Evolutionary conservation across 2,113 vertebrate species (phyloP), one percentile per base, ranked within the genome.

Genomic region (Festucalex cinctus): DNA sequence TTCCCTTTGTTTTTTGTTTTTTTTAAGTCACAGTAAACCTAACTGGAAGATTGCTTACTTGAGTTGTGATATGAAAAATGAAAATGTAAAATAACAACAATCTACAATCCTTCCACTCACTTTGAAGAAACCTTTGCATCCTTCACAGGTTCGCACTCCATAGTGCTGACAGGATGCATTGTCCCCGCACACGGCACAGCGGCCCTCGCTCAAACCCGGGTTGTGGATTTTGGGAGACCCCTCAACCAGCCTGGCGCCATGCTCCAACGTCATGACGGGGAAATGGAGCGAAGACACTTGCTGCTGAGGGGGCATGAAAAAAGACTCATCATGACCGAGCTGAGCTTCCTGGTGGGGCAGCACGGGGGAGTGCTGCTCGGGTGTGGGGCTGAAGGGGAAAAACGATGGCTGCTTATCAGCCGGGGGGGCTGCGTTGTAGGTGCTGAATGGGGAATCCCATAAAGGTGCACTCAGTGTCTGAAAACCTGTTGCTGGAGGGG

Each of bases 81-180:
- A 54, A 3, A 57, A n/a, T 16, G 0, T 7, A 43, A 58, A 22
- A 71, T 48, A 59, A 72, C n/a, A 2, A 12, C 1, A 36, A 53
- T 49, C 59, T 57, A 14, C 17, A 51, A 5, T 51, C 66, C 24
- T 64, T 32, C 28, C 22, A 44, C 60, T 79, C 79, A 97, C 95
- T 95, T 97, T 97, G 83, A 97, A 97, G 83, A 97, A 97, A 44
- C 95, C 95, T 82, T 97, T 97, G 86, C 95, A 97, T 59, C 95
- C 95, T 84, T 98, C 95, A 39, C 95, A 97, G 81, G 95, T 98
- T 54, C 95, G 94, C 59, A 96, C 95, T 0, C 95, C 95, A 0
- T 96, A 96, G 84, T 97, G 95, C 81, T 98, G 95, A 81, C 95
- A 98, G 0, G 95, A 95, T 0, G 95, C 95, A 0, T 93, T 97